Conservation (phyloP, 2,113 vertebrate genomes). For the Bubo bubo region DNA sequence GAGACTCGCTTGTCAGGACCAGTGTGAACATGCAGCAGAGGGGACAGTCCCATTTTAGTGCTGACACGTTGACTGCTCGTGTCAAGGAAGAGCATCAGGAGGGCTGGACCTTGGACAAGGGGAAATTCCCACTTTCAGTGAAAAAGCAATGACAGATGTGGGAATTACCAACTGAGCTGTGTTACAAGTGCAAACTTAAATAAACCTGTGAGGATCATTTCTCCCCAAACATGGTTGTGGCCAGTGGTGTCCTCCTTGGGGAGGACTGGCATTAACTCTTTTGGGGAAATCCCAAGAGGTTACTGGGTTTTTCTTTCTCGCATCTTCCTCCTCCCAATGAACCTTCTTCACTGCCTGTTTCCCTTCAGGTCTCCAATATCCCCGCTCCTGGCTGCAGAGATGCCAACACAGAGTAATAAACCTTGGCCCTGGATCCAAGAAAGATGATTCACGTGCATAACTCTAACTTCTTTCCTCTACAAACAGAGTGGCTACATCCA, state of each 20-base stretch:
- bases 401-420: not conserved
- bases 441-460: not conserved
- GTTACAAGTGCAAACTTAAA: not conserved
- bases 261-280: not conserved
- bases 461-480: not conserved
- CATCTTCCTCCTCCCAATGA: not conserved
- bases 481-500: not conserved
- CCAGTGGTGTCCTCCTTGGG: rapidly evolving
- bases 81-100: not conserved
- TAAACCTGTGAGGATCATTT: not conserved
- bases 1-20: not conserved
- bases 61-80: rapidly evolving
- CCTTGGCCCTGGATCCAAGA: not conserved
- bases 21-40: not conserved
- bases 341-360: not conserved
- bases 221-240: not conserved
- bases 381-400: not conserved
- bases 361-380: not conserved
- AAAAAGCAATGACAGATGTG: not conserved
- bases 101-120: not conserved
- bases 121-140: not conserved
- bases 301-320: not conserved
- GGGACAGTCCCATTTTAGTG: not conserved
- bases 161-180: not conserved
- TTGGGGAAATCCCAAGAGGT: not conserved